Base-by-base conservation (phyloP, 1,140 invertebrate genomes). In the Ridgeia piscesae region DNA sequence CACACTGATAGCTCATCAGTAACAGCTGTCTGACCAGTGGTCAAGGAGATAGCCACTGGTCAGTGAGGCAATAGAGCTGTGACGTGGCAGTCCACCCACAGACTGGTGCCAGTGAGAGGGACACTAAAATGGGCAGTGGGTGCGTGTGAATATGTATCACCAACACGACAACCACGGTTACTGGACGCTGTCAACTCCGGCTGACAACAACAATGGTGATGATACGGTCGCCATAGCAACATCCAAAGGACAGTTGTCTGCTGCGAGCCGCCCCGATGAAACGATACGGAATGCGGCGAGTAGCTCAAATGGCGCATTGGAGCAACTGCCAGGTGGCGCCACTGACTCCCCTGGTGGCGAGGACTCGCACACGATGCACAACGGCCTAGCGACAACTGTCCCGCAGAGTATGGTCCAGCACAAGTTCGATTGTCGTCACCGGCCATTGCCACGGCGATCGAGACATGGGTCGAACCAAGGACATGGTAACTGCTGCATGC, bases 371-470 rank as follows among this genome's bases (percentile, higher is more conserved):
- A 94, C 94, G 48, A 94, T 94, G 94, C 89, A 93, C 35, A 93
- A 93, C 77, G 94, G 93, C 34, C 89, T 94, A n/a, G 93, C 94
- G 77, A 94, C 94, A 2, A 94, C 94, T 4, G 94, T 94, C 27
- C 94, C 94, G 0, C 94, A 94, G 92, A 94, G 93, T 93, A 92
- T 94, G 34, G 92, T 93, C 88, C 94, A 93, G 14, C 91, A 93
- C 8, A 92, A 94, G 77, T 91, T 94, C 21, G 91, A 91, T 11
- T 92, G 92, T 33, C 89, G 92, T 33, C 94, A 91, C 34, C 91
- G 91, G 6, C 91, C 91, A 35, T 91, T 48, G 35, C 34, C 91
- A 91, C 48, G 34, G 48, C 35, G 35, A 50, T 58, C 33, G 91
- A 91, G 42, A 94, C 93, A 91, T 89, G 92, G 93, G 92, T 4